Base-by-base conservation (phyloP, 2,113 vertebrate genomes). In the Holacanthus passer region DNA sequence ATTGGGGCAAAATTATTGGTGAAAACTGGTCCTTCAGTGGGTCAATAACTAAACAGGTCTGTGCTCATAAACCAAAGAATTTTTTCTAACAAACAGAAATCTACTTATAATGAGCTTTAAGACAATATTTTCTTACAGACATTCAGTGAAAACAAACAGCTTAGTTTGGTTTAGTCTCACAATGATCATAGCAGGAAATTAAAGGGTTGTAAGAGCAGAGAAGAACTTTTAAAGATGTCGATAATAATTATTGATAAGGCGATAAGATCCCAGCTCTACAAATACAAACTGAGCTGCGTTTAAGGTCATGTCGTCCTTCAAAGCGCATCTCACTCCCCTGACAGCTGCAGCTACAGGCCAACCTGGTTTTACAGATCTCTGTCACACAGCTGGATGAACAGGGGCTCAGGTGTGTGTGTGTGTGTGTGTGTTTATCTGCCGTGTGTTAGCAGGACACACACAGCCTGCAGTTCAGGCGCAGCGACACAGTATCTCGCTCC, bases 381-480 rank as follows among this genome's bases (percentile, higher is more conserved):
- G 62, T 47, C 29, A 55, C 55, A 64, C 87, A 89, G 71, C 71
- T 76, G 74, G 53, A 82, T 35, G 32, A 80, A 12, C 81, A 74
- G 24, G 55, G 45, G 64, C 58, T 56, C 56, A 62, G 45, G 66
- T 80, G 66, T 64, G 71, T 52, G 64, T 60, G 47, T 55, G 50
- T 27, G 48, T n/a, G 48, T 22, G 48, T 17, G 1, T 31, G n/a
- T 64, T 4, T 59, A 27, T 20, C 1, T 60, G 71, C 9, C 48
- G 9, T 52, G 24, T 63, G 45, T 20, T 19, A 53, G 35, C 27
- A 68, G 59, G 58, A 41, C 31, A n/a, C 35, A 35, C 17, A 1
- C 50, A 48, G 27, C 39, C 56, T 27, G 62, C 47, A 35, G 29
- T 43, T 22, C 31, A 17, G 53, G 55, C 17, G 0, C 24, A 1